Conservation (phyloP, 1,140 invertebrate species). For the Atopsyche davidsoni region DNA sequence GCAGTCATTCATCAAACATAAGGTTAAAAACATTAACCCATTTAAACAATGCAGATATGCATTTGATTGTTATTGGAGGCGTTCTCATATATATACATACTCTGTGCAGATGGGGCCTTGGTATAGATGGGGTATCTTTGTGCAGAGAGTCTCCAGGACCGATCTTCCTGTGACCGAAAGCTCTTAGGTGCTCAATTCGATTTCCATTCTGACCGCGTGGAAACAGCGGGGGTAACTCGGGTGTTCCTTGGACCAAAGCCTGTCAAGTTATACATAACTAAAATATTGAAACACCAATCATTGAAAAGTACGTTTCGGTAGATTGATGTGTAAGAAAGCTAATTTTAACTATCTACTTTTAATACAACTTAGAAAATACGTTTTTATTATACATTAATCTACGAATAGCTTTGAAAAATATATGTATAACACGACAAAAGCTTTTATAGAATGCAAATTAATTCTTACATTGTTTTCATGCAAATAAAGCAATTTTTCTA, state of each 20-base stretch:
- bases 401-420: background rate
- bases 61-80: too few species aligned
- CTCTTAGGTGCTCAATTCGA: slow-evolving; percentile 24
- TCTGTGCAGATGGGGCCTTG: slow-evolving; percentile 23
- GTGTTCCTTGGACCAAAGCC: slow-evolving; percentile 25
- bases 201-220: slow-evolving; percentile 26
- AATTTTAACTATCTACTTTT: too few species aligned
- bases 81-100: slow-evolving; percentile 28
- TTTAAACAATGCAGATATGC: too few species aligned
- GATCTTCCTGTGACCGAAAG: slow-evolving; percentile 28
- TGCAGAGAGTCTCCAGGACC: slow-evolving; percentile 25
- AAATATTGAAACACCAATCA: slow-evolving; percentile 17
- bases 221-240: slow-evolving; percentile 23
- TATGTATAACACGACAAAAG: slow-evolving; percentile 3
- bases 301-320: too few species aligned
- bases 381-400: background rate
- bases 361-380: slow-evolving; percentile 1
- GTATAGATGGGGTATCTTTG: slow-evolving; percentile 26
- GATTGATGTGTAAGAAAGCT: too few species aligned
- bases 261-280: slow-evolving; percentile 25
- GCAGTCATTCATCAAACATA: too few species aligned
- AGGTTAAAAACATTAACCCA: too few species aligned
- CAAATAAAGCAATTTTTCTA: too few species aligned
- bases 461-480: background rate
- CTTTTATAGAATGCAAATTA: slow-evolving; percentile 1